Conservation (phyloP, 2,797 vertebrate species). For the Petrocephalus sullivani region DNA sequence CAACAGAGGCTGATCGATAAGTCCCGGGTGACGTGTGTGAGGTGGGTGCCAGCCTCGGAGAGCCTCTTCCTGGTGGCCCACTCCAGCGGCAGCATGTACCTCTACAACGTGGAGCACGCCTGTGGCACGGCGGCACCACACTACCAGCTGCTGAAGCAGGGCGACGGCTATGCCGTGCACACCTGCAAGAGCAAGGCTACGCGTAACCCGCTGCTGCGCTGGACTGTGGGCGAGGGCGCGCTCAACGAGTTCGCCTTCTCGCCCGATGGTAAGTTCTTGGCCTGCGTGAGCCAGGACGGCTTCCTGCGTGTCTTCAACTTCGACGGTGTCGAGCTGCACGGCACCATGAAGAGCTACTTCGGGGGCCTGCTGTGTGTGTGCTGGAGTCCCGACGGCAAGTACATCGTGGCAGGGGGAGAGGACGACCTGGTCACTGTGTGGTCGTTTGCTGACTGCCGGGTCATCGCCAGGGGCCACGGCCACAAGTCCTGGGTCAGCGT, state of each 20-base stretch:
- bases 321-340: constrained; percentile 90
- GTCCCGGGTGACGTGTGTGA: constrained; percentile 92
- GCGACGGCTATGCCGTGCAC: constrained; percentile 90
- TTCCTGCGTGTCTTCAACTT: constrained; percentile 94
- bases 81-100: constrained; percentile 92
- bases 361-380: constrained; percentile 91
- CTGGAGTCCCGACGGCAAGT: constrained; percentile 95
- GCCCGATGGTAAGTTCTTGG: constrained; percentile 92
- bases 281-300: constrained; percentile 92
- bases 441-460: constrained; percentile 90
- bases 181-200: constrained; percentile 98
- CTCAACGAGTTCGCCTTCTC: constrained; percentile 96
- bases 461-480: constrained; percentile 88
- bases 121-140: constrained; percentile 90
- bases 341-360: constrained; percentile 98
- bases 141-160: constrained; percentile 97
- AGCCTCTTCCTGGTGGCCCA: constrained; percentile 94
- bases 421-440: constrained; percentile 95
- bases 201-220: constrained; percentile 91
- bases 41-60: constrained; percentile 95
- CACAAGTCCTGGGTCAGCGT: constrained; percentile 97
- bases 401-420: constrained; percentile 91
- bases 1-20: constrained; percentile 95
- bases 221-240: constrained; percentile 94
- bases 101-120: constrained; percentile 95